Evolutionary conservation across 2,888 invertebrate genomes (phyloP), one percentile per base, ranked within the genome.

Genomic region (Scaptomyza cyrtandrae): DNA sequence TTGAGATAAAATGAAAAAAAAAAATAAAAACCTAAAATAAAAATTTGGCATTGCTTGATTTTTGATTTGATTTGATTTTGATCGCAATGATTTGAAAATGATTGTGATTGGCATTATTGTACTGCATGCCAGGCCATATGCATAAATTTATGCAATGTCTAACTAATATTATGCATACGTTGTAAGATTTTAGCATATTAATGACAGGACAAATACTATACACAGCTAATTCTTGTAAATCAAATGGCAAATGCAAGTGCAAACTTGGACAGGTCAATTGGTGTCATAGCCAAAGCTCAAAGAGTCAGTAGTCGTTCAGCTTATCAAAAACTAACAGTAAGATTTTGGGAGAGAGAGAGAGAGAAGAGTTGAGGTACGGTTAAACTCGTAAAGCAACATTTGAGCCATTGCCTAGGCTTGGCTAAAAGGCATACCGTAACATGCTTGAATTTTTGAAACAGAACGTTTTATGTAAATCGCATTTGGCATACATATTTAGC

Each of bases 401-500:
- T 13, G 16, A 62, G 64, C 49, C 50, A 27, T 24, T n/a, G 60
- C 57, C 49, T 44, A 31, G 43, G 45, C 62, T 53, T 31, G 37
- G 48, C 76, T 67, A 69, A 83, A 85, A 87, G 80, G 82, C 76
- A 83, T 83, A 74, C 88, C 88, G 16, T 24, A 67, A 57, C 37
- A 19, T 35, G 35, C 2, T 33, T 24, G 50, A 14, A 19, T 19
- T 19, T 19, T 19, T 19, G 19, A 19, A 19, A 19, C 19, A 19
- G 24, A 69, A 71, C 86, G 88, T 82, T 84, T 82, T 84, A 84
- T 88, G 83, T 83, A 84, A 84, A 88, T 88, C 86, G 77, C 86
- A 84, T 84, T 79, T 84, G 88, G 77, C 80, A 86, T 82, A 84
- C 80, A 84, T 88, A 77, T 86, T 82, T 83, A 65, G 79, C 55